These are phyloP conservation scores for Lordiphosa clarofinis DNA, from an alignment of 1,140 invertebrate genomes.

Conservation along the genomic window DNA sequence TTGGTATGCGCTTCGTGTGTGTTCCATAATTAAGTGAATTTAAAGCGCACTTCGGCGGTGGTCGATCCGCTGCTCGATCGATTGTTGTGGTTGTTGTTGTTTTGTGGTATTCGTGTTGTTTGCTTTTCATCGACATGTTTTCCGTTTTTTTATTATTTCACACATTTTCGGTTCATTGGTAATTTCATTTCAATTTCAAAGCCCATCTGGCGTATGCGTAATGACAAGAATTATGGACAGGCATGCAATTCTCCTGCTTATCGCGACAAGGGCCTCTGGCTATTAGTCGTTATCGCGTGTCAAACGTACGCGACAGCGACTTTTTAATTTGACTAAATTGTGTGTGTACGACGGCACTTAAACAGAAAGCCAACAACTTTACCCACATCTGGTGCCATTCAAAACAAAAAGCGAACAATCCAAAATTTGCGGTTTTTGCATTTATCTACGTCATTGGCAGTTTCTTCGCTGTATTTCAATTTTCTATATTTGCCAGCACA, in stretches of 20 bases:
- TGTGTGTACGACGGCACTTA: conserved; percentile 32
- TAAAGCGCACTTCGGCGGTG: conserved; percentile 64
- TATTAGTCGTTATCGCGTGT: conserved; percentile 66
- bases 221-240: conserved; percentile 50
- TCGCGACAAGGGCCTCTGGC: conserved; percentile 17
- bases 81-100: conserved; percentile 20
- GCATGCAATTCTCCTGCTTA: conserved; percentile 34
- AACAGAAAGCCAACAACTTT: conserved; percentile 30
- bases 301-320: conserved; percentile 44
- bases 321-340: conserved; percentile 75
- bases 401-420: conserved; percentile 46
- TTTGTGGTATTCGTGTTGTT: conserved; percentile 44
- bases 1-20: conserved; percentile 72
- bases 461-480: conserved; percentile 74
- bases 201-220: conserved; percentile 65
- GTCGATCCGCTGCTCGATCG: conserved; percentile 18
- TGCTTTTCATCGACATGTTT: conserved; percentile 45
- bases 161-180: conserved; percentile 44
- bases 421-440: conserved; percentile 69
- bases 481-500: conserved; percentile 53
- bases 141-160: conserved; percentile 59
- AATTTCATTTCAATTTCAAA: conserved; percentile 18
- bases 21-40: conserved; percentile 78
- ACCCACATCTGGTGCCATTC: conserved; percentile 25
- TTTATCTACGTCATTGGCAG: conserved; percentile 71